A percentile compares a stretch with the other conserved stretches of the same genome.
These are phyloP conservation scores for Melanotaenia nigrans DNA, from an alignment of 2,797 vertebrate genomes.

Conservation along the genomic window DNA sequence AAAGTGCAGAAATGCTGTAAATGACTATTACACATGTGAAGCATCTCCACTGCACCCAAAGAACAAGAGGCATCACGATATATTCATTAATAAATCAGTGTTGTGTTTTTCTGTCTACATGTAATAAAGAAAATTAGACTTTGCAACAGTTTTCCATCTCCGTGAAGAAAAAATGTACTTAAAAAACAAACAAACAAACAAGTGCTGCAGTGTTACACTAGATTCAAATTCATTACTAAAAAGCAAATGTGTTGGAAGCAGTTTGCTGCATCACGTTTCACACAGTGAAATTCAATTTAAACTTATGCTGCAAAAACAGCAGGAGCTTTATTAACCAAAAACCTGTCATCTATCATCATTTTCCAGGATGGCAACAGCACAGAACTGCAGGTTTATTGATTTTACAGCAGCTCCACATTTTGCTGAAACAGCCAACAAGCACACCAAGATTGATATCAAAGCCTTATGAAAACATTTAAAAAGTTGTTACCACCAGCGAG, in stretches of 20 bases:
- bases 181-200: neutral
- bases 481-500: neutral
- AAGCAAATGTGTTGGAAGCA: neutral
- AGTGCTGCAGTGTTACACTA: conserved; percentile 3
- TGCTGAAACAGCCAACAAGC: conserved; percentile 9
- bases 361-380: neutral
- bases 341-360: conserved; percentile 24
- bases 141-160: no score
- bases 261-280: conserved; percentile 9
- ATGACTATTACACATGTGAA: no score
- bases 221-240: conserved; percentile 31
- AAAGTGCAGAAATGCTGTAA: no score
- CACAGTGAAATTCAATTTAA: conserved; percentile 16
- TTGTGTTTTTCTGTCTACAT: no score
- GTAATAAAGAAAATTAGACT: no score
- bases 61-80: no score
- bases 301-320: conserved; percentile 4
- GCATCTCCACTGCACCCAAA: no score
- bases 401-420: conserved; percentile 19
- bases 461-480: conserved; percentile 11
- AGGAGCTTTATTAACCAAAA: conserved; percentile 17
- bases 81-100: no score
- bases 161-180: neutral
- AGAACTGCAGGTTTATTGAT: conserved; percentile 25
- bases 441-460: neutral